A percentile compares a stretch with the other conserved stretches of the same genome.
Conservation (phyloP, 2,113 vertebrate genomes). For the Crotophaga sulcirostris region DNA sequence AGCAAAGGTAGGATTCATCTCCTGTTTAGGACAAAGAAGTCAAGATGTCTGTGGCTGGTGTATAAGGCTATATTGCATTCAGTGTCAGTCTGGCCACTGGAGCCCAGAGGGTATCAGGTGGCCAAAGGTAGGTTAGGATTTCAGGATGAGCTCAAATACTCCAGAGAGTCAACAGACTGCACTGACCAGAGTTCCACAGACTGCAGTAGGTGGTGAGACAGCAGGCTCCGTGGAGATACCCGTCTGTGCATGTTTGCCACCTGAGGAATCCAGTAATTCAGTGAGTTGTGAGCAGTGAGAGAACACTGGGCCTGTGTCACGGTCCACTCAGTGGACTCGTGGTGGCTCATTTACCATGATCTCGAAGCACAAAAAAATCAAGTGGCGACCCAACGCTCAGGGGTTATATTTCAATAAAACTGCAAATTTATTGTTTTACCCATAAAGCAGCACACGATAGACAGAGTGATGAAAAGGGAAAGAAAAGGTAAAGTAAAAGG, state of each 20-base stretch:
- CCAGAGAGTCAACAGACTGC: neutral
- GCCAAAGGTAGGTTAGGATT: neutral
- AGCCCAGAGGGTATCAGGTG: neutral
- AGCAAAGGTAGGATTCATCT: neutral
- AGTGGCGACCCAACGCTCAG: too few relatives aligned
- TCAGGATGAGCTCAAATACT: neutral
- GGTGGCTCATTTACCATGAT: too few relatives aligned
- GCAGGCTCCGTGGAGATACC: neutral
- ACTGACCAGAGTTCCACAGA: neutral
- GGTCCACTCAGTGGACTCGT: too few relatives aligned
- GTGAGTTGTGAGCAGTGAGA: neutral
- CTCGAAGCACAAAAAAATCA: too few relatives aligned
- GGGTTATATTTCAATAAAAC: too few relatives aligned
- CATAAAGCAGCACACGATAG: too few relatives aligned
- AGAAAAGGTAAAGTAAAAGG: too few relatives aligned
- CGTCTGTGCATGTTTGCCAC: neutral
- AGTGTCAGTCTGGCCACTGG: neutral
- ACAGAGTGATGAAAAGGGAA: too few relatives aligned
- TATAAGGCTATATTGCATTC: neutral
- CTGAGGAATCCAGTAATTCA: neutral
- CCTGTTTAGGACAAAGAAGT: neutral
- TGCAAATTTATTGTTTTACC: too few relatives aligned
- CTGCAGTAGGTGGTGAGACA: neutral
- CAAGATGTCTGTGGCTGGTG: neutral
- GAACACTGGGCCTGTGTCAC: neutral